These are phyloP conservation scores for Drosophila parvula DNA, from an alignment of 1,140 invertebrate genomes.

Conservation along the genomic window DNA sequence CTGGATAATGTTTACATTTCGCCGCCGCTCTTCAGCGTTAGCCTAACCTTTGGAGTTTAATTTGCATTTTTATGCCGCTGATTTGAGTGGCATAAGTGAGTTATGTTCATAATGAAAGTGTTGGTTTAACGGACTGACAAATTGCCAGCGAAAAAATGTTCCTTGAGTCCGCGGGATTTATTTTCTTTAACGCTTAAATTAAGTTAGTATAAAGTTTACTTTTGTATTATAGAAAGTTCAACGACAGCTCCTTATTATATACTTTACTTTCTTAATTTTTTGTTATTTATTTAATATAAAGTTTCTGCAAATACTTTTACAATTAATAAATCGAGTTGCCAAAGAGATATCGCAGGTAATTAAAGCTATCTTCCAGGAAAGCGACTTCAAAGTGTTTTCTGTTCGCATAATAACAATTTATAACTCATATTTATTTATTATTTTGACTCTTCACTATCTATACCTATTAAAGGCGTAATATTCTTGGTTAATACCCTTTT, in stretches of 20 bases:
- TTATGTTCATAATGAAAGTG: conserved; percentile 23
- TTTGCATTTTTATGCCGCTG: conserved; percentile 72
- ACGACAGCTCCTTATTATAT: too few species aligned
- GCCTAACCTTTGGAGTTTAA: conserved; percentile 58
- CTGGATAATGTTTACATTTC: conserved; percentile 39
- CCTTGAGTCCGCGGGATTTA: not conserved
- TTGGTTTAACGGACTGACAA: conserved; percentile 22
- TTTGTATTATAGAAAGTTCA: too few species aligned
- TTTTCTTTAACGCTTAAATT: not conserved
- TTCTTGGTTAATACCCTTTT: not conserved
- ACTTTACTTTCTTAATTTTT: too few species aligned
- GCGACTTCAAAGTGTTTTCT: too few species aligned
- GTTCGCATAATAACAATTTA: not conserved
- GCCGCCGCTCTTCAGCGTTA: conserved; percentile 2
- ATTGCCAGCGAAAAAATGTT: not conserved
- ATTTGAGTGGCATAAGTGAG: conserved; percentile 49
- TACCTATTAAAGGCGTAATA: not conserved
- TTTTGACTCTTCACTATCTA: not conserved
- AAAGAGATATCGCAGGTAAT: too few species aligned
- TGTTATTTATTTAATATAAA: too few species aligned
- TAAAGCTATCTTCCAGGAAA: too few species aligned
- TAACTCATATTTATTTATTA: not conserved
- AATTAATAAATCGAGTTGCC: too few species aligned
- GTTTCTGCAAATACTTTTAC: too few species aligned
- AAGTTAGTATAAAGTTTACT: not conserved